These are phyloP conservation scores for Leucozona laternaria DNA, from an alignment of 2,888 invertebrate species.

Conservation along the genomic window DNA sequence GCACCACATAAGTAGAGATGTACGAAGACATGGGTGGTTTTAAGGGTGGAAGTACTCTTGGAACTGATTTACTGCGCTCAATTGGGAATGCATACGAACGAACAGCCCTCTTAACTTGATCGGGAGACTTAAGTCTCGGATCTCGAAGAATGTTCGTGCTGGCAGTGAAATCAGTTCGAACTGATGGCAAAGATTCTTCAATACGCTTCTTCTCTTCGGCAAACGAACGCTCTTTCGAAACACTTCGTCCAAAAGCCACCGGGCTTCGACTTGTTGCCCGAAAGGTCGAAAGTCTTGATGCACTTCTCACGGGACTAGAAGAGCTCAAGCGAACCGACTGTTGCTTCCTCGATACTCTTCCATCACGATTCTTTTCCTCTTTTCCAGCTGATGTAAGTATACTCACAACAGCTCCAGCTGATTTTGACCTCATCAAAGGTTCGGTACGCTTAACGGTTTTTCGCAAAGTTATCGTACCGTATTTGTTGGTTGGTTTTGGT, in stretches of 20 bases:
- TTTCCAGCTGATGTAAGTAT: constrained; percentile 77
- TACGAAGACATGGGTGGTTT: constrained; percentile 43
- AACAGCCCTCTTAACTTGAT: constrained; percentile 85
- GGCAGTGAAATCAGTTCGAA: constrained; percentile 81
- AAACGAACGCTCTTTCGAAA: constrained; percentile 86
- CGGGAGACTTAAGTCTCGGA: constrained; percentile 86
- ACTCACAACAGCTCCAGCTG: constrained; percentile 81
- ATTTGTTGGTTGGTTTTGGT: constrained; percentile 81
- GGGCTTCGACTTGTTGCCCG: constrained; percentile 83
- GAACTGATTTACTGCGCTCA: constrained; percentile 82
- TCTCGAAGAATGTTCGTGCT: constrained; percentile 84
- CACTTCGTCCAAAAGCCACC: constrained; percentile 83
- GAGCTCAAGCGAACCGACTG: constrained; percentile 80
- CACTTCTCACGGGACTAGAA: constrained; percentile 79
- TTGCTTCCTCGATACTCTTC: constrained; percentile 78
- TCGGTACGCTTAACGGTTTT: constrained; percentile 80
- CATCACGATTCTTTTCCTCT: constrained; percentile 76
- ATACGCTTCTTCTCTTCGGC: constrained; percentile 85
- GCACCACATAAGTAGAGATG: constrained; percentile 57
- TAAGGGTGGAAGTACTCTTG: constrained; percentile 76
- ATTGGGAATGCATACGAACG: constrained; percentile 82
- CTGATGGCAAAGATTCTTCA: constrained; percentile 82
- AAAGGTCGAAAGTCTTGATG: constrained; percentile 75
- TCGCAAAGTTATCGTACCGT: constrained; percentile 82
- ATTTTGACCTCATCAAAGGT: constrained; percentile 82